phyloP scores from a whole-genome alignment of 2,888 invertebrate genomes.

The Dione juno region DNA sequence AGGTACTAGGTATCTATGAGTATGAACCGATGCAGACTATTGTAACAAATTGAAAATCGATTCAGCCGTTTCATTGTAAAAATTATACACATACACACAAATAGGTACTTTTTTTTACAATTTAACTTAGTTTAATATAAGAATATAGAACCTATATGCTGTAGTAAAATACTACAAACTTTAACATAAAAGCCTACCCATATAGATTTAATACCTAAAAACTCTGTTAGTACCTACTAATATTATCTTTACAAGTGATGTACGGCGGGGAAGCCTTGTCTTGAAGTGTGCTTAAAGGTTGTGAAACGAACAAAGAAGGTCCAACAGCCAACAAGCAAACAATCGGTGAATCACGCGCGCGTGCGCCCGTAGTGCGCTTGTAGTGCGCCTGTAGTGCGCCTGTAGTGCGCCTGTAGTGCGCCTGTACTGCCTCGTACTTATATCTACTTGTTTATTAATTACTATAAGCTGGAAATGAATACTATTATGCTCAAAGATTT shows the following conservation, averaged over 20 bases:
- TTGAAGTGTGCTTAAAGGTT: slow-evolving; percentile 41
- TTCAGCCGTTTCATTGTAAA: neutral
- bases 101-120: too few relatives aligned
- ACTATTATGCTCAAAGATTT: slow-evolving; percentile 23
- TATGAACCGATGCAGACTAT: neutral
- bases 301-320: slow-evolving; percentile 29
- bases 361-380: slow-evolving; percentile 9
- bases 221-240: neutral
- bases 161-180: too few relatives aligned
- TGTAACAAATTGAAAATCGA: neutral
- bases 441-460: slow-evolving; percentile 8
- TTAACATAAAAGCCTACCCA: too few relatives aligned
- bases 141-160: too few relatives aligned
- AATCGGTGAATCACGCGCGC: slow-evolving; percentile 28
- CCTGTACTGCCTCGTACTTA: neutral
- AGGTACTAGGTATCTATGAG: too few relatives aligned
- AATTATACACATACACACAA: neutral
- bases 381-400: neutral
- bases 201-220: too few relatives aligned
- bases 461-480: neutral
- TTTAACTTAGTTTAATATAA: too few relatives aligned
- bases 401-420: neutral
- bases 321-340: slow-evolving; percentile 11
- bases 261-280: neutral
- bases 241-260: neutral